Percentiles rank a stretch among this genome's conserved stretches.
phyloP scores from a whole-genome alignment of 2,888 invertebrate species.

The Uloborus plumipes region DNA sequence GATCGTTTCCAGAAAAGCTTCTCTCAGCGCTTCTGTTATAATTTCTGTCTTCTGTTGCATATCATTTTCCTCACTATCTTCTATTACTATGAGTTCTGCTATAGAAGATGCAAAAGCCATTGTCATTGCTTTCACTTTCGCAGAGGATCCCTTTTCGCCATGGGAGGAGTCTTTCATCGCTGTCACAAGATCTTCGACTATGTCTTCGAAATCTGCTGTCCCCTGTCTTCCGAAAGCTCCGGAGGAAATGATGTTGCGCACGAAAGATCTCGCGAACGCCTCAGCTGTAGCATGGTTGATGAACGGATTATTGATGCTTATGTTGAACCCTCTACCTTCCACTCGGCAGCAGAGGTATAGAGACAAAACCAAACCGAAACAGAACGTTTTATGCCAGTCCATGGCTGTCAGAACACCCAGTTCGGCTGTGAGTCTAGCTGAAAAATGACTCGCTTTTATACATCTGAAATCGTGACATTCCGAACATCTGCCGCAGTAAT shows the following conservation, averaged over 20 bases:
- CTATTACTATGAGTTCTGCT: constrained; percentile 33
- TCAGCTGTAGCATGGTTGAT: constrained; percentile 22
- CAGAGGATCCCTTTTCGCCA: constrained; percentile 13
- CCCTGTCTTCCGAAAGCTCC: constrained; percentile 31
- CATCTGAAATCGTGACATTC: too few relatives aligned
- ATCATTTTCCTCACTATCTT: constrained; percentile 17
- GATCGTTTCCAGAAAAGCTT: constrained; percentile 18
- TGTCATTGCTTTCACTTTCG: constrained; percentile 25
- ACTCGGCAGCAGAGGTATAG: too few relatives aligned
- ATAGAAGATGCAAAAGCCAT: constrained; percentile 41
- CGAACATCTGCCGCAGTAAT: too few relatives aligned
- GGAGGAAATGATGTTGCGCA: constrained; percentile 3
- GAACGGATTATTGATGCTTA: constrained; percentile 17
- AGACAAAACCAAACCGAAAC: too few relatives aligned
- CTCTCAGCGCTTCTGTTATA: constrained; percentile 11
- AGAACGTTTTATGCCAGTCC: too few relatives aligned
- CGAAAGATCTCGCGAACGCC: constrained; percentile 20
- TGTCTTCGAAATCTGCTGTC: constrained; percentile 18
- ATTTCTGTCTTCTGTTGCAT: constrained; percentile 14
- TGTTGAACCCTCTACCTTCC: too few relatives aligned
- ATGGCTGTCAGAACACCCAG: too few relatives aligned
- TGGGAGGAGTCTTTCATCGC: constrained; percentile 30
- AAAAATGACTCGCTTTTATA: too few relatives aligned
- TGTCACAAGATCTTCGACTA: constrained; percentile 22
- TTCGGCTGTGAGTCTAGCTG: too few relatives aligned